A percentile compares a stretch with the other conserved stretches of the same genome.
phyloP scores from a whole-genome alignment of 2,113 vertebrate species.

The Gadus chalcogrammus region DNA sequence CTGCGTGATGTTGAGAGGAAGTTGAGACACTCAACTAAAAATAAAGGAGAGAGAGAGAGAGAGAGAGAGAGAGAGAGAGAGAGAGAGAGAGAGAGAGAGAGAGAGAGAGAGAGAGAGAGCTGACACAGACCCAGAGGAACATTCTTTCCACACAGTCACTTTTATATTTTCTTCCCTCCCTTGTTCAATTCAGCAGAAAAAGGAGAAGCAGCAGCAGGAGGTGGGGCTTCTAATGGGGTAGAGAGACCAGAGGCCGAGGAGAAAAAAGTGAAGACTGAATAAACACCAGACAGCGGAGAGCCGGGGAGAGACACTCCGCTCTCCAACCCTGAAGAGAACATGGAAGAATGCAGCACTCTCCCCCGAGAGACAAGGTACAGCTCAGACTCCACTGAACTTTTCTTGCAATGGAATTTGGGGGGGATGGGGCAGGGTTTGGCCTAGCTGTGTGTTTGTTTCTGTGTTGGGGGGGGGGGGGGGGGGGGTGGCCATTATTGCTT shows the following conservation, averaged over 20 bases:
- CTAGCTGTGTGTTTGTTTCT: neutral
- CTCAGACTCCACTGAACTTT: too few relatives aligned
- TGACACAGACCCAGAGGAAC: constrained; percentile 18
- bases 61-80: neutral
- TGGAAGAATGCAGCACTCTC: constrained; percentile 49
- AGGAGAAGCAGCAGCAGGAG: constrained; percentile 44
- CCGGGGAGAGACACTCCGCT: neutral
- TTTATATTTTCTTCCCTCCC: constrained; percentile 41
- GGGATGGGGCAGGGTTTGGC: neutral
- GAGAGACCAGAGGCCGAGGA: constrained; percentile 10
- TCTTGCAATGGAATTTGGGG: neutral
- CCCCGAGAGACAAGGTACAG: constrained; percentile 38
- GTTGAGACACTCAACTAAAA: constrained; percentile 20
- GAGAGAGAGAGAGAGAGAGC: neutral
- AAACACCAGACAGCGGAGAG: constrained; percentile 7
- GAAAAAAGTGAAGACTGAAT: constrained; percentile 19
- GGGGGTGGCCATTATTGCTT: constrained; percentile 15
- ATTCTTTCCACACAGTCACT: constrained; percentile 40
- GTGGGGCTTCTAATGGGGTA: constrained; percentile 47
- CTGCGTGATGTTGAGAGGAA: constrained; percentile 56
- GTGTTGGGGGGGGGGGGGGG: neutral
- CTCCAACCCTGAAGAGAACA: constrained; percentile 34
- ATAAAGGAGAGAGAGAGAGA: neutral
- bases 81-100: neutral
- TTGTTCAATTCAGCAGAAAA: constrained; percentile 38